Percentiles rank a stretch among this genome's conserved stretches.
phyloP scores from a whole-genome alignment of 2,888 invertebrate species.

The Acleris emargana region DNA sequence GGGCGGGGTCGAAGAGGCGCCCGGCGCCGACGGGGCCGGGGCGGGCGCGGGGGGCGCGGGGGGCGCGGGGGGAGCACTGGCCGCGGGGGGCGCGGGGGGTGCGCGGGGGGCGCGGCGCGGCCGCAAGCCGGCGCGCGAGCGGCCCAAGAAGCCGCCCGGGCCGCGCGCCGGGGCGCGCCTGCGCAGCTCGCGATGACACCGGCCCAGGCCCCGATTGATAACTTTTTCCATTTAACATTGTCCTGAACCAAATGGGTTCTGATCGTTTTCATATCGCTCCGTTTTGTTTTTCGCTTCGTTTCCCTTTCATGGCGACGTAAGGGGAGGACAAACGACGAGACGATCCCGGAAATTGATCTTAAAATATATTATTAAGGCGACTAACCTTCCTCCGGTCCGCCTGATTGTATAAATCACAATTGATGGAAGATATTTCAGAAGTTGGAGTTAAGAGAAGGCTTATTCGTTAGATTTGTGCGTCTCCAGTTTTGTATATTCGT shows the following conservation, averaged over 20 bases:
- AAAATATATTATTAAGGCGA: background rate
- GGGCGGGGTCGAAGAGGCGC: conserved; percentile 23
- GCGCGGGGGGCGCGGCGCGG: conserved; percentile 59
- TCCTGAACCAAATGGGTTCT: no score
- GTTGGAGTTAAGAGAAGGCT: conserved; percentile 5
- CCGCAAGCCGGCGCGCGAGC: conserved; percentile 57
- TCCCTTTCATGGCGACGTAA: no score
- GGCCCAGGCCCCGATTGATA: background rate
- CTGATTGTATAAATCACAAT: conserved; percentile 11
- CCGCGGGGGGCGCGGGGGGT: conserved; percentile 54
- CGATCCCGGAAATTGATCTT: no score
- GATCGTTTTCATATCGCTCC: no score
- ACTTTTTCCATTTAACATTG: background rate
- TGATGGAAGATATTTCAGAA: background rate
- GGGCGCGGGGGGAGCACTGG: conserved; percentile 47
- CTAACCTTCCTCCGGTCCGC: conserved; percentile 2
- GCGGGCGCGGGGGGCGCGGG: conserved; percentile 33
- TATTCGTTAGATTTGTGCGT: conserved; percentile 33
- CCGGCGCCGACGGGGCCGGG: conserved; percentile 37
- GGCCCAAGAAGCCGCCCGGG: conserved; percentile 54
- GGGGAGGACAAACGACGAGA: no score
- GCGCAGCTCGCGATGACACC: conserved; percentile 79
- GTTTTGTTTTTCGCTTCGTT: no score
- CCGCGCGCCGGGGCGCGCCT: conserved; percentile 65
- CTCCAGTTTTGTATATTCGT: conserved; percentile 30